Evolutionary conservation across 2,888 invertebrate species (phyloP).

Genomic region (Rhynchonema sp.): DNA sequence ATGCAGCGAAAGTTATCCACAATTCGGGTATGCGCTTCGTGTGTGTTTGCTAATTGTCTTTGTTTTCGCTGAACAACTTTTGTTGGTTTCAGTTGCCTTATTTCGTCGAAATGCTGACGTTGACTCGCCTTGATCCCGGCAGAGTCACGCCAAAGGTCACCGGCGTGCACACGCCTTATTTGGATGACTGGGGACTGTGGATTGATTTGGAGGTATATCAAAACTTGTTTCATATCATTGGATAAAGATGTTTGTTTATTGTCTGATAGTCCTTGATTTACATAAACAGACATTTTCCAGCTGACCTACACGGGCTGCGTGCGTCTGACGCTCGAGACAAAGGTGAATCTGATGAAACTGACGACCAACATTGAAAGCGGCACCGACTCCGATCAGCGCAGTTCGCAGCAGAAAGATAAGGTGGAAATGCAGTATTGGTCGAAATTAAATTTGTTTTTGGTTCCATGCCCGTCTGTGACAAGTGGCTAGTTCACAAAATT

Average conservation of each 20-base stretch:
- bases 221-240: no score
- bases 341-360: constrained; percentile 58
- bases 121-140: constrained; percentile 31
- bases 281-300: no score
- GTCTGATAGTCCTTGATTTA: no score
- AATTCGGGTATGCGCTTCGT: constrained; percentile 47
- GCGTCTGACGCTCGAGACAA: constrained; percentile 63
- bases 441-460: no score
- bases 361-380: not conserved
- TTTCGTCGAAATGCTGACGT: constrained; percentile 61
- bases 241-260: not conserved
- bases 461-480: no score
- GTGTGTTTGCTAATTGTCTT: not conserved
- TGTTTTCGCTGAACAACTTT: not conserved
- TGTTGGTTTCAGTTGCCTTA: constrained; percentile 47
- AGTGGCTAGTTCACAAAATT: no score
- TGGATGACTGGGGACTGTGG: constrained; percentile 70
- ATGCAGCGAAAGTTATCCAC: constrained; percentile 67
- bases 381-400: no score
- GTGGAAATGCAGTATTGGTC: no score
- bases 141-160: constrained; percentile 17
- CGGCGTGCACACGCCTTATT: constrained; percentile 37
- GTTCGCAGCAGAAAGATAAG: no score
- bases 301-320: constrained; percentile 41
- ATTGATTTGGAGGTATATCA: constrained; percentile 48